Percentiles rank a stretch among this genome's conserved stretches.
Evolutionary conservation across 2,888 invertebrate species (phyloP).

Genomic region (Sipha maydis): DNA sequence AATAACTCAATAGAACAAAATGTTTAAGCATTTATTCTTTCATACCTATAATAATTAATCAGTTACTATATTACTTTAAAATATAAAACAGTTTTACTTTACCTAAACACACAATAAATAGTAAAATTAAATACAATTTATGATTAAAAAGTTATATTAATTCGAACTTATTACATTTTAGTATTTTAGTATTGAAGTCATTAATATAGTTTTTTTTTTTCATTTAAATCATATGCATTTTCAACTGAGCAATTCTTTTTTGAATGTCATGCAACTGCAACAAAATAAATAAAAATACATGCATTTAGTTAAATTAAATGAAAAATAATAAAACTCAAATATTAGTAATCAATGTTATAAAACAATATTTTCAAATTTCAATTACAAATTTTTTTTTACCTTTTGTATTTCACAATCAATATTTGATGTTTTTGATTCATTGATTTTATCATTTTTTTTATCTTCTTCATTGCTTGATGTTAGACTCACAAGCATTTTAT

Average conservation of each 20-base stretch:
- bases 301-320: neutral
- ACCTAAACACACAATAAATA: no score
- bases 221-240: slow-evolving; percentile 8
- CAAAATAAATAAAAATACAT: slow-evolving; percentile 13
- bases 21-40: no score
- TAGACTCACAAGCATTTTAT: slow-evolving; percentile 23
- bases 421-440: slow-evolving; percentile 1
- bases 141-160: no score
- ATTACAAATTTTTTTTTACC: no score
- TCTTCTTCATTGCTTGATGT: slow-evolving; percentile 9
- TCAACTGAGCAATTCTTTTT: slow-evolving; percentile 45
- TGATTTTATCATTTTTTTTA: neutral
- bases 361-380: neutral
- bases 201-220: no score
- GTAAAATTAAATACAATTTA: no score
- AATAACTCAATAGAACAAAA: no score
- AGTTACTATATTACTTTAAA: no score
- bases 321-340: neutral
- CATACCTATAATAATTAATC: no score
- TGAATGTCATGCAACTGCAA: slow-evolving; percentile 42
- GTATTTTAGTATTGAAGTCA: no score
- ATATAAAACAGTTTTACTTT: no score
- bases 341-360: neutral
- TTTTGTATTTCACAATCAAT: slow-evolving; percentile 47
- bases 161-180: no score